Evolutionary conservation across 2,888 invertebrate genomes (phyloP).

Genomic region (Hartigia nigra): DNA sequence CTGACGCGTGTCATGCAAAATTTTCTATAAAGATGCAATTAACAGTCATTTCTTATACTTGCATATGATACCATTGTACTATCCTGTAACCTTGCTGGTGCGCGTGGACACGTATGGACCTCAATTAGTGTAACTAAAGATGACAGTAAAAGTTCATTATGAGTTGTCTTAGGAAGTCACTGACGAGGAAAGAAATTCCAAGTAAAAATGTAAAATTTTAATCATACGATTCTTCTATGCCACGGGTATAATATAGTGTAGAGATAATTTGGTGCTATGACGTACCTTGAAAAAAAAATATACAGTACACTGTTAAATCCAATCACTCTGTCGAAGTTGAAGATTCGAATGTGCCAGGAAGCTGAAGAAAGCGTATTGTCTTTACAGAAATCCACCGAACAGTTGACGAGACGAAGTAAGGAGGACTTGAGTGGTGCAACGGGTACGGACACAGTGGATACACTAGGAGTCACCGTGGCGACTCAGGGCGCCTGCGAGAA

Average conservation of each 20-base stretch:
- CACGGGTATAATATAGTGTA: not conserved
- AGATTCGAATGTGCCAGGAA: not conserved
- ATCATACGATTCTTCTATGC: not conserved
- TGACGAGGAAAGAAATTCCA: not conserved
- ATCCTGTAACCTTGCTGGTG: not conserved
- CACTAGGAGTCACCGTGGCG: conserved; percentile 3
- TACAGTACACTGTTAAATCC: not conserved
- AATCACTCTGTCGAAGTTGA: not conserved
- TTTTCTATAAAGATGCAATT: not conserved
- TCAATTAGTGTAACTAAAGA: not conserved
- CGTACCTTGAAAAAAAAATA: not conserved
- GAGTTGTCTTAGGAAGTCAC: not conserved
- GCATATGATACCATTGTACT: not conserved
- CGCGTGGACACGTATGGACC: not conserved
- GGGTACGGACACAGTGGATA: not conserved
- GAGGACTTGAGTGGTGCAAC: not conserved
- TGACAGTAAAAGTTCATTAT: not conserved
- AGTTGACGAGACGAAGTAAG: not conserved
- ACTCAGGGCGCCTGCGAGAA: conserved; percentile 23
- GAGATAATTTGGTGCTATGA: not conserved
- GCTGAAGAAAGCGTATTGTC: not conserved
- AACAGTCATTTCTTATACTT: not conserved
- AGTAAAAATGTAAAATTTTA: not conserved
- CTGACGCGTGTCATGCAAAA: not conserved
- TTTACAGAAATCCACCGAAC: conserved; percentile 5